Base-by-base conservation (phyloP, 92 coral and sea anemone species). In the Bergia sp. region DNA sequence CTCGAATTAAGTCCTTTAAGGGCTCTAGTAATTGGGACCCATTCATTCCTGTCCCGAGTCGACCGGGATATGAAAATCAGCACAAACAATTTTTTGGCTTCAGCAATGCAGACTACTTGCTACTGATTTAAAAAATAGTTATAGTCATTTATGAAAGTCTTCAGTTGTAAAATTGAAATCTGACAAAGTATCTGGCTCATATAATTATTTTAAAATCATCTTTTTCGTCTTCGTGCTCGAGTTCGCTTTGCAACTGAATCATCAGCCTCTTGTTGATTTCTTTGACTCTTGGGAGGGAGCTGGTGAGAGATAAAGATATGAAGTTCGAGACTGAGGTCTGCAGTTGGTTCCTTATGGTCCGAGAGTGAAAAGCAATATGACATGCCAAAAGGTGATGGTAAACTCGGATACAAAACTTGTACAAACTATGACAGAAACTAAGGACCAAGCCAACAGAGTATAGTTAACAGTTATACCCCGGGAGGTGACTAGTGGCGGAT, bases 191-290 rank as follows among this genome's bases (percentile, higher is more conserved):
- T 76, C 12, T 42, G 53, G 37, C 45, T 20, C 0, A 41, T n/a
- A 41, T 37, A 39, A 76, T 6, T 20, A 21, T 23, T 76, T 13
- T 42, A 37, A 37, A 44, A 23, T 37, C n/a, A 84, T 84, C 87
- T 84, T 42, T 84, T 84, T 84, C 87, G 64, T 37, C 87, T 45
- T 69, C 65, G 77, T 23, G 78, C 87, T 69, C 87, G 87, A 37
- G 87, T 84, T 84, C 87, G 79, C 45, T 84, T 76, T 6, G 87
- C 87, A 37, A 84, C 64, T 16, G 87, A 84, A 38, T 84, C 79
- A 8, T 84, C 20, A 43, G 79, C 66, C 4, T 84, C 87, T 45
- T 84, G 61, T 37, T 84, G 29, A 9, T 69, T 36, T 16, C 66
- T 47, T 71, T 71, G 79, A 29, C 79, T 69, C 37, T 84, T 71